Base-by-base conservation (phyloP, 2,797 vertebrate genomes). In the Dipus sagitta region DNA sequence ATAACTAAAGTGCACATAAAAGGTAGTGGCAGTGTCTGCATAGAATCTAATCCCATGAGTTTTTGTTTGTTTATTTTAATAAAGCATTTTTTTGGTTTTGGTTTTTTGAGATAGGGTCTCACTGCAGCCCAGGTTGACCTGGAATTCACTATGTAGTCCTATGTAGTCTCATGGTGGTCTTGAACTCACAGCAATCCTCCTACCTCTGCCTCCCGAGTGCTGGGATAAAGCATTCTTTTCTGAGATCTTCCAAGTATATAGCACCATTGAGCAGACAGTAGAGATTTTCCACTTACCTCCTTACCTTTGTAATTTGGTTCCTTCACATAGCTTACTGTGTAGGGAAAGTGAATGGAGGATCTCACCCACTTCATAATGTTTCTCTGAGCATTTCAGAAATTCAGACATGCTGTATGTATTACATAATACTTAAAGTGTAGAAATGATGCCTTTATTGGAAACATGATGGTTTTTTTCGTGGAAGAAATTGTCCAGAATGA, bases 401-500 rank as follows among this genome's bases (percentile, higher is more conserved):
- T 85, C 68, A 83, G 6, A 42, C 10, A 71, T 42, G 3, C 62
- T 81, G 1, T 34, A 20, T 30, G 17, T 7, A 82, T 71, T 32
- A 74, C 8, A 34, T 30, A 58, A 18, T 62, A 18, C 32, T 67
- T 90, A 87, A 86, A 85, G 23, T 30, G 17, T n/a, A 47, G 18
- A 81, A 67, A 28, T 0, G 7, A 0, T 5, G 32, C 85, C 62
- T 93, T 30, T 30, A 58, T 83, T 83, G 30, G 72, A 83, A 60
- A 86, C 28, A 42, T 65, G 5, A 38, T 77, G 47, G 52, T 78
- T 91, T 91, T 23, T 84, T 83, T 12, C 2, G 47, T n/a, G 23
- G 62, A 21, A 82, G 15, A 58, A 91, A 84, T 34, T 90, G 64
- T 5, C 90, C 21, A 88, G 88, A 88, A 91, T 65, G n/a, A 86